Base-by-base conservation (phyloP, 1,140 invertebrate species). In the Mercenaria mercenaria region DNA sequence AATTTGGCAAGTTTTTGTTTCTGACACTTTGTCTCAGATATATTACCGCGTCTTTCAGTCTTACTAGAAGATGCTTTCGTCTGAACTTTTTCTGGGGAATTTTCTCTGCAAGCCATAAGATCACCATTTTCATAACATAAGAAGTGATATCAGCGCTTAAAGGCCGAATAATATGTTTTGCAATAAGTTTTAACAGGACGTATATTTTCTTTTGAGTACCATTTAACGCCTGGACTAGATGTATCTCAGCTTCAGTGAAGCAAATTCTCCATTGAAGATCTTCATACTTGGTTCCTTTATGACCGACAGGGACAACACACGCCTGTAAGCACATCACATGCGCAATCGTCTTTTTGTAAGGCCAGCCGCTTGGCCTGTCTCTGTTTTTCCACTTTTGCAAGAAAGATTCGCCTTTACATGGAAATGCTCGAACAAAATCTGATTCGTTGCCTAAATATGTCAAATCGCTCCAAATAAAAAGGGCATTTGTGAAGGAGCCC, bases 201-300 rank as follows among this genome's bases (percentile, higher is more conserved):
- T 43, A 69, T 1, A 69, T 39, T 61, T 84, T 84, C 29, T 32
- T 84, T 34, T 84, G 81, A 34, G 61, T 84, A 32, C 41, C 10
- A 61, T 32, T 84, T 0, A 84, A 69, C 18, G 81, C 39, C 41
- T 69, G 56, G 26, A 84, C n/a, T 23, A 84, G 29, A 2, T 34
- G 34, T 29, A 69, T 32, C 47, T 84, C 81, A 23, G 29, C 59
- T 3, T 43, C 10, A 43, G 61, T 64, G 64, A 67, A 84, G 34
- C 61, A 37, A n/a, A 84, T 69, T 29, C 81, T 34, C 81, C 81
- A 84, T 32, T 84, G 81, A 34, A 84, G n/a, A 18, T 84, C 64
- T 69, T 67, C 23, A 41, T 67, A 29, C 41, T 23, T 61, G 64
- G 18, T 69, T 1, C n/a, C 37, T 18, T 29, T 41, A 23, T 84